Base-by-base conservation (phyloP, 2,113 vertebrate species). In the Leptodactylus fuscus region DNA sequence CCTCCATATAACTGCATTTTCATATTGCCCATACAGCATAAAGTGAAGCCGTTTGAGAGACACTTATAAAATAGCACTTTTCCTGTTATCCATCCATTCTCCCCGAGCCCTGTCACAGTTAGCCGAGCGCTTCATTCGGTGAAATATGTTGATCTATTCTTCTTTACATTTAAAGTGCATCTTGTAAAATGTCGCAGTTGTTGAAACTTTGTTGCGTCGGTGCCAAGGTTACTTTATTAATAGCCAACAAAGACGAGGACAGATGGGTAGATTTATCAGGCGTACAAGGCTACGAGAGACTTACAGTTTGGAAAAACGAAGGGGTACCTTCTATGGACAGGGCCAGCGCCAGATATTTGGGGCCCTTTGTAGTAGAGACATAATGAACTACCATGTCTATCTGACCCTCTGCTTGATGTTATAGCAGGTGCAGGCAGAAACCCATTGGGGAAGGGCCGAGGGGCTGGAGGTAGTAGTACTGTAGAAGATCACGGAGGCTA, bases 41-140 rank as follows among this genome's bases (percentile, higher is more conserved):
- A 46, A 46, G 13, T 46, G n/a, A 20, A 51, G 70, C 32, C 5
- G 48, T 60, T 83, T 60, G 16, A 83, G 81, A n/a, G 44, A 74
- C 69, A 60, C 24, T 27, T 73, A 55, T 71, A 82, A 82, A 82
- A 55, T 13, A 51, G 76, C 76, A 27, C 76, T 79, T 38, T 79
- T 15, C 32, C 55, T 79, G 0, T 41, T 58, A 41, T 36, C 51
- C 34, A 58, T 60, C 22, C 76, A 34, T 60, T 41, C 48, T 55
- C 76, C 5, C 22, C 76, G 13, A 16, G 7, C 24, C 51, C 76
- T 79, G 76, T 79, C 76, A 58, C n/a, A 38, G 10, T n/a, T n/a
- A 38, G 32, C 10, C 0, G 22, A 79, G 34, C 24, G 53, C 6
- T 60, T 79, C 24, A 24, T 55, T 34, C 24, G 13, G 51, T 58